A percentile compares a stretch with the other conserved stretches of the same genome.
These are phyloP conservation scores for Halcyon malimbica DNA, from an alignment of 2,113 vertebrate genomes.

Conservation along the genomic window DNA sequence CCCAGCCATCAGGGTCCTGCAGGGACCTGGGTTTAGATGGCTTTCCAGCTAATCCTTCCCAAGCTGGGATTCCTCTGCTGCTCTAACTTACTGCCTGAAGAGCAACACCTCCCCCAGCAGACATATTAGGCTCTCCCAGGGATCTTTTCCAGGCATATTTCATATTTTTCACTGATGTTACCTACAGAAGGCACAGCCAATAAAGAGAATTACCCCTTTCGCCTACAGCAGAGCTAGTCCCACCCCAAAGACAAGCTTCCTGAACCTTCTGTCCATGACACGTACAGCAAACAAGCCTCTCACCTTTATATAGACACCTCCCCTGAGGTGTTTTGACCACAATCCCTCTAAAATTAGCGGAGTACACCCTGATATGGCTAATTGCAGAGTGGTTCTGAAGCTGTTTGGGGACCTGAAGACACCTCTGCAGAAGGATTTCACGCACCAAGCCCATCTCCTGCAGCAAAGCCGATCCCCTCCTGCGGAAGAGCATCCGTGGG, in stretches of 20 bases:
- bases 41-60: background rate
- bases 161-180: background rate
- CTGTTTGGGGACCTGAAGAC: background rate
- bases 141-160: background rate
- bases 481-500: background rate
- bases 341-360: background rate
- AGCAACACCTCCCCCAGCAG: background rate
- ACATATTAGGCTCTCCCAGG: background rate
- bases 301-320: background rate
- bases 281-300: background rate
- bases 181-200: fast-evolving
- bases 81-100: background rate
- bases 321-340: background rate
- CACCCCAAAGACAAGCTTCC: background rate
- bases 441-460: background rate
- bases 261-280: background rate
- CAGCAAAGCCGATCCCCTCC: background rate
- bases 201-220: background rate
- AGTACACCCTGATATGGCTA: background rate
- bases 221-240: fast-evolving
- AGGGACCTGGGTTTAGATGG: background rate
- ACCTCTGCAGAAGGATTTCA: background rate
- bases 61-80: background rate
- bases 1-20: background rate
- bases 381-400: background rate